Base-by-base conservation (phyloP, 2,888 invertebrate genomes). In the Meliscaeva auricollis region DNA sequence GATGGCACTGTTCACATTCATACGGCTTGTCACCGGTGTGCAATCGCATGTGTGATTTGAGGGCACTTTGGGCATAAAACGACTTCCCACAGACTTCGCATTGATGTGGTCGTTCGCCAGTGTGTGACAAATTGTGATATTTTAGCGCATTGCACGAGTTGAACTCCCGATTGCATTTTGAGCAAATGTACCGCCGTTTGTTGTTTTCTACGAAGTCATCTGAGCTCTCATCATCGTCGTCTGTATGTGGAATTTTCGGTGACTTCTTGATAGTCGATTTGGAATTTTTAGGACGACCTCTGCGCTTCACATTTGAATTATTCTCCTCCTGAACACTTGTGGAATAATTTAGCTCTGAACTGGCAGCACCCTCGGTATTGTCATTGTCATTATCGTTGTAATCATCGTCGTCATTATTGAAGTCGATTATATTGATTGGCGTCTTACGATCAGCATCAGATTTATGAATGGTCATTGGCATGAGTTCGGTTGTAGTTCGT, bases 11-110 rank as follows among this genome's bases (percentile, higher is more conserved):
- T 48, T 96, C 95, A 90, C 97, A 98, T 89, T 95, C 95, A 92
- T 96, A 97, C 0, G 97, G 97, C 87, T 96, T 96, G 89, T 96
- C 96, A n/a, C 96, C 97, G 87, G 96, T 96, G 92, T 98, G 97
- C 20, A 96, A 93, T 22, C 97, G 94, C 89, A 94, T 94, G 91
- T 98, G 97, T 1, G 96, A 96, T 93, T 96, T 97, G 7, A 97
- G 93, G 3, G 97, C 97, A 87, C 96, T 95, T 1, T 95, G 94
- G 0, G 97, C 96, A 89, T 96, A 97, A 92, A 97, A 97, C 52
- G 95, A 94, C 91, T 97, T 97, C 8, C 95, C 96, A 89, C 97
- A 97, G 15, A 95, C 94, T 75, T 95, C 94, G 89, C 97, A 97
- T 64, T 95, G 94, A 89, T 96, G 96, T 13, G 96, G 95, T 50